Base-by-base conservation (phyloP, 2,888 invertebrate genomes). In the Coleophora deauratella region DNA sequence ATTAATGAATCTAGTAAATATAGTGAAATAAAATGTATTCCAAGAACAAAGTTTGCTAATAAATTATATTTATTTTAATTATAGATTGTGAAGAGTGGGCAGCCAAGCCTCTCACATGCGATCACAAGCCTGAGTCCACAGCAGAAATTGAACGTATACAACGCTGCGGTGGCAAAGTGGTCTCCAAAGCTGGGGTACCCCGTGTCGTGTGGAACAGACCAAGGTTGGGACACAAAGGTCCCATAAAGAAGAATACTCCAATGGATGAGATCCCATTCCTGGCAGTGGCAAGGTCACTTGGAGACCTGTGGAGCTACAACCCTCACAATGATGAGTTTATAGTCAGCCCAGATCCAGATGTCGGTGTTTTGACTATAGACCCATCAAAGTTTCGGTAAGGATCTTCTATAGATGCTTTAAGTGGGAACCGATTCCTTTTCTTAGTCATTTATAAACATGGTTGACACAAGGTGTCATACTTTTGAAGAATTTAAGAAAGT, bases 251-350 rank as follows among this genome's bases (percentile, higher is more conserved):
- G 51, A 95, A 94, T 36, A 97, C 97, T 0, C 92, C 92, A 1
- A 95, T 95, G 62, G 97, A 97, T 72, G 95, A 95, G 73, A 96
- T 98, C 59, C 97, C 98, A 0, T 98, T 98, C 67, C 82, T 99
- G 51, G 98, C 99, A 1, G 98, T 99, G 10, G 98, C 99, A 1
- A 88, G 99, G 57, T 96, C 98, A 31, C 82, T 99, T 36, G 99
- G 98, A 37, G 99, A 99, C 75, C 87, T 99, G 11, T 99, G 99
- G 99, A 98, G 98, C 60, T 98, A 97, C 72, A 98, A 98, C 80
- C 93, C 94, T 1, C 91, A 91, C 44, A 90, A 92, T 55, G 92
- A 97, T 72, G 93, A 94, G 72, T 99, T 97, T 79, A 93, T 98
- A 12, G 98, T 99, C n/a, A 97, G 97, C 27, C 99, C 99, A 0